A percentile compares a stretch with the other conserved stretches of the same genome.
Conservation (phyloP, 2,113 vertebrate genomes). For the Takifugu flavidus region DNA sequence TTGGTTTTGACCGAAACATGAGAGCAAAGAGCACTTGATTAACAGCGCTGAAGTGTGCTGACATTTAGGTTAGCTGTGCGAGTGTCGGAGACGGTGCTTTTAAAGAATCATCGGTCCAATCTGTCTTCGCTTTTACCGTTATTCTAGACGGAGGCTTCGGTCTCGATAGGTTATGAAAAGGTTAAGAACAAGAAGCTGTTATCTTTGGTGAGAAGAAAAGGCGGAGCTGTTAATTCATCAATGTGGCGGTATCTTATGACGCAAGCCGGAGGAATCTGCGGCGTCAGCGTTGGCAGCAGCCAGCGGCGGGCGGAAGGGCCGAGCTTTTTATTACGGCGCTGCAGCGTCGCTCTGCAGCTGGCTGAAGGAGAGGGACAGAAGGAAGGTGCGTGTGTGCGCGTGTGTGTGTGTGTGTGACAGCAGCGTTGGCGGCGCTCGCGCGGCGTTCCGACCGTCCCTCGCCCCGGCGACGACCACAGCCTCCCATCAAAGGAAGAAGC, state of each 20-base stretch:
- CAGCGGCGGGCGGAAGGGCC: slow-evolving; percentile 11
- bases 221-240: slow-evolving; percentile 41
- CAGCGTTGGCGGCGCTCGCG: slow-evolving; percentile 37
- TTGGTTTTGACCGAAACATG: slow-evolving; percentile 35
- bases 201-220: slow-evolving; percentile 2
- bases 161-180: slow-evolving; percentile 25
- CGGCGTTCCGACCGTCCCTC: slow-evolving; percentile 9
- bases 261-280: slow-evolving; percentile 36
- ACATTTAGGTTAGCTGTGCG: slow-evolving; percentile 49
- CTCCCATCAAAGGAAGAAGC: slow-evolving; percentile 3
- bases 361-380: slow-evolving; percentile 4
- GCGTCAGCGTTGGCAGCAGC: slow-evolving; percentile 40
- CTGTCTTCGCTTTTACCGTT: slow-evolving; percentile 39
- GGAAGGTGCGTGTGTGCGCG: no score
- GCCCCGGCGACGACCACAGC: not conserved
- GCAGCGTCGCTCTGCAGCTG: slow-evolving; percentile 16
- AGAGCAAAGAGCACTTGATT: slow-evolving; percentile 48
- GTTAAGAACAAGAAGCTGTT: slow-evolving; percentile 21
- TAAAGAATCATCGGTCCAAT: slow-evolving; percentile 48
- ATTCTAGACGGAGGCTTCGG: slow-evolving; percentile 10
- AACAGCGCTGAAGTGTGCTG: slow-evolving; percentile 21
- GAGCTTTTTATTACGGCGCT: slow-evolving; percentile 33
- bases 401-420: slow-evolving; percentile 1
- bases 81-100: slow-evolving; percentile 38
- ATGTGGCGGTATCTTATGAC: slow-evolving; percentile 51